Conservation (phyloP, 2,113 vertebrate species). For the Callipepla squamata region DNA sequence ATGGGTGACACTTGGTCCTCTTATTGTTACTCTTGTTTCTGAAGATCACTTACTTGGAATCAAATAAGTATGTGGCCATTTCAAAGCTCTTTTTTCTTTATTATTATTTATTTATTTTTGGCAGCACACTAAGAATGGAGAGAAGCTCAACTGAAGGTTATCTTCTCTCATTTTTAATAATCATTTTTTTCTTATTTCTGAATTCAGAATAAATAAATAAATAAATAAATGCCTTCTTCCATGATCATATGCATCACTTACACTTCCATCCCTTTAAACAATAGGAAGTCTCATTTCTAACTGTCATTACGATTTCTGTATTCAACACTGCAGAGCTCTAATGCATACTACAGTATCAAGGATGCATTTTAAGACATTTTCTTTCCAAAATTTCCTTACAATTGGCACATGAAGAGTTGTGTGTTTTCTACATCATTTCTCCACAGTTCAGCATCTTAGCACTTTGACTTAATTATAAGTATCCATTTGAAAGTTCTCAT, state of each 20-base stretch:
- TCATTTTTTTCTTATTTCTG: background rate
- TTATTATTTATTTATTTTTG: background rate
- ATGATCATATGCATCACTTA: background rate
- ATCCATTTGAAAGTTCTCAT: background rate
- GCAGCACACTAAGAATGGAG: background rate
- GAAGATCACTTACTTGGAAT: background rate
- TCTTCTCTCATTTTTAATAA: background rate
- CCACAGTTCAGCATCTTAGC: background rate
- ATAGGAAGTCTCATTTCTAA: background rate
- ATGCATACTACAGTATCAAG: background rate
- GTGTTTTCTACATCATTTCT: background rate
- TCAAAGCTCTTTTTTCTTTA: background rate
- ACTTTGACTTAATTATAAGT: background rate
- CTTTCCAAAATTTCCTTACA: background rate
- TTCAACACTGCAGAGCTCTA: background rate
- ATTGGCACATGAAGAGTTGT: fast-evolving
- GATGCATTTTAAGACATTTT: background rate
- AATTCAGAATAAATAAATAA: background rate
- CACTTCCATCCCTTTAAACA: background rate
- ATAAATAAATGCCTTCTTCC: background rate
- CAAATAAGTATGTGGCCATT: background rate
- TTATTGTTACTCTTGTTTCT: background rate
- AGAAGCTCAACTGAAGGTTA: background rate
- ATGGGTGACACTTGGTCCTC: background rate
- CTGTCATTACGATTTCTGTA: background rate